Conservation (phyloP, 2,797 vertebrate species). For the Channa striata region DNA sequence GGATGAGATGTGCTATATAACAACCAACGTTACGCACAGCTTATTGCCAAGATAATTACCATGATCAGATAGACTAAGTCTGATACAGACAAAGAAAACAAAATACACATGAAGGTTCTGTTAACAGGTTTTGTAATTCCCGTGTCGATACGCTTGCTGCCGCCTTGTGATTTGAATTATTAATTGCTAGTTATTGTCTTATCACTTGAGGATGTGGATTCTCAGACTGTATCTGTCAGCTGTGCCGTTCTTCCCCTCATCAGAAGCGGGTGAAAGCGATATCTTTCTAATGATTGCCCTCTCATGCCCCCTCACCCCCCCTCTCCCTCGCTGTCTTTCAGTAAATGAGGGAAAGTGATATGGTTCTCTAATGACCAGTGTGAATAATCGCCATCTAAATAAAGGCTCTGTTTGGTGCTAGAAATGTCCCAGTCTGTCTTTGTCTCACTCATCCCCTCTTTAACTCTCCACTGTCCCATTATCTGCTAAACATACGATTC, state of each 20-base stretch:
- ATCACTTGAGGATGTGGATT: constrained; percentile 67
- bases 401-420: constrained; percentile 83
- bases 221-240: constrained; percentile 55
- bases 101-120: constrained; percentile 24
- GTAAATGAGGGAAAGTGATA: constrained; percentile 90
- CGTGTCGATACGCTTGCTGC: constrained; percentile 25
- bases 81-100: not conserved
- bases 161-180: constrained; percentile 67
- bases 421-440: constrained; percentile 66
- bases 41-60: constrained; percentile 46
- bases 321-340: constrained; percentile 78
- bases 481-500: constrained; percentile 17
- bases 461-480: constrained; percentile 36
- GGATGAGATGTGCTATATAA: constrained; percentile 42
- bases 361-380: constrained; percentile 85
- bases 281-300: constrained; percentile 86
- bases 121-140: constrained; percentile 39
- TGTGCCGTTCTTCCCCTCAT: constrained; percentile 65
- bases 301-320: constrained; percentile 49
- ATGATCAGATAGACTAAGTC: constrained; percentile 40
- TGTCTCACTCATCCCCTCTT: constrained; percentile 25
- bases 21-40: constrained; percentile 37
- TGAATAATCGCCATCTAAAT: constrained; percentile 89
- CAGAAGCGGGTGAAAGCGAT: constrained; percentile 85
- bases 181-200: constrained; percentile 71